Conservation (phyloP, 2,797 vertebrate genomes). For the Ispidina lecontei region DNA sequence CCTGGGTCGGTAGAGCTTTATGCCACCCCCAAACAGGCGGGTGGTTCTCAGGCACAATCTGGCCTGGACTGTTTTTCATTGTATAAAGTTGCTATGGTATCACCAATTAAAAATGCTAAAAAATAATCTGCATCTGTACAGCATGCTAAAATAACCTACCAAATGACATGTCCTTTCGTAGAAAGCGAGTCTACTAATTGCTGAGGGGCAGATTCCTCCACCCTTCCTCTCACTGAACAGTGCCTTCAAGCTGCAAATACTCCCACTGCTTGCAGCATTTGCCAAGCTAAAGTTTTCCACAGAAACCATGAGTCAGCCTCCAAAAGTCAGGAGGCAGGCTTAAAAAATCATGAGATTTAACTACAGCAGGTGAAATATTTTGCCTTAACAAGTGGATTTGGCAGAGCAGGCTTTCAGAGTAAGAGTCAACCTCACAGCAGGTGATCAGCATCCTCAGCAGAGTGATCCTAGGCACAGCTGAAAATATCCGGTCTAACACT, state of each 20-base stretch:
- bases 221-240: conserved; percentile 59
- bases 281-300: conserved; percentile 62
- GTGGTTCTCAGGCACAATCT: conserved; percentile 72
- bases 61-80: conserved; percentile 68
- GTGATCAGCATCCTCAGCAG: conserved; percentile 27
- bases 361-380: conserved; percentile 41
- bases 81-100: conserved; percentile 75
- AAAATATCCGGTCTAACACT: conserved; percentile 40
- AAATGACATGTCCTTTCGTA: conserved; percentile 73
- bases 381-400: background rate
- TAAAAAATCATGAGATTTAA: conserved; percentile 62
- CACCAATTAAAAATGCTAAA: conserved; percentile 74
- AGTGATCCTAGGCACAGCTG: background rate
- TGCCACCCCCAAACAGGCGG: conserved; percentile 67
- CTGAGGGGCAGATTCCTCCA: conserved; percentile 72
- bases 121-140: conserved; percentile 75
- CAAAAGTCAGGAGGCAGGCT: conserved; percentile 55
- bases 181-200: conserved; percentile 73
- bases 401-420: background rate
- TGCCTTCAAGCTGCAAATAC: conserved; percentile 72
- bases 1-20: conserved; percentile 45
- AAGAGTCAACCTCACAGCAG: conserved; percentile 19
- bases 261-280: conserved; percentile 68
- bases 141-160: conserved; percentile 73
- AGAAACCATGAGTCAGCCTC: conserved; percentile 69